These are phyloP conservation scores for Noctua janthina DNA, from an alignment of 2,888 invertebrate species.

Conservation along the genomic window DNA sequence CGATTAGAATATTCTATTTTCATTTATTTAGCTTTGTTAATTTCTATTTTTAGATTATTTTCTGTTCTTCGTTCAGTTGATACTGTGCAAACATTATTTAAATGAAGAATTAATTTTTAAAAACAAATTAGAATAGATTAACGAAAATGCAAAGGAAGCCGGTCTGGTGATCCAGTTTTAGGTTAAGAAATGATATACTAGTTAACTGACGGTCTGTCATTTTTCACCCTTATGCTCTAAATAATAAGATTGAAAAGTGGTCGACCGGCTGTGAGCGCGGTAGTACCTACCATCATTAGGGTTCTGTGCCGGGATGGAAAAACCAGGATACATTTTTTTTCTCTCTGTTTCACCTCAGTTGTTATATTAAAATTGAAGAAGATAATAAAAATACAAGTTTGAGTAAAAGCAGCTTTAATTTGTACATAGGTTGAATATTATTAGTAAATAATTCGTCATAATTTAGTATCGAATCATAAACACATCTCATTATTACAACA, in stretches of 20 bases:
- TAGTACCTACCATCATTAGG: background rate
- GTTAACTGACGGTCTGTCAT: too few species aligned
- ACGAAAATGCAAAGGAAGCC: background rate
- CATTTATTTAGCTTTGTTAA: background rate
- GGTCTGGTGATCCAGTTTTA: background rate
- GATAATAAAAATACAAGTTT: background rate
- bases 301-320: background rate
- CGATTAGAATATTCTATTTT: background rate
- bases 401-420: conserved; percentile 1
- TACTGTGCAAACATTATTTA: background rate
- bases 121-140: background rate
- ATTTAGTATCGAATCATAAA: background rate
- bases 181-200: background rate
- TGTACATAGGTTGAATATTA: background rate
- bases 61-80: background rate
- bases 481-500: background rate
- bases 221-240: too few species aligned
- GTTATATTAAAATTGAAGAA: background rate
- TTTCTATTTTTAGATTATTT: background rate
- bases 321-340: background rate
- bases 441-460: background rate
- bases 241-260: too few species aligned
- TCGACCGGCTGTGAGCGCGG: too few species aligned
- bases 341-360: background rate
- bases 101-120: background rate